Percentiles rank a stretch among this genome's conserved stretches.
Evolutionary conservation across 2,113 vertebrate genomes (phyloP).

Genomic region (Onychorhynchus coronatus): DNA sequence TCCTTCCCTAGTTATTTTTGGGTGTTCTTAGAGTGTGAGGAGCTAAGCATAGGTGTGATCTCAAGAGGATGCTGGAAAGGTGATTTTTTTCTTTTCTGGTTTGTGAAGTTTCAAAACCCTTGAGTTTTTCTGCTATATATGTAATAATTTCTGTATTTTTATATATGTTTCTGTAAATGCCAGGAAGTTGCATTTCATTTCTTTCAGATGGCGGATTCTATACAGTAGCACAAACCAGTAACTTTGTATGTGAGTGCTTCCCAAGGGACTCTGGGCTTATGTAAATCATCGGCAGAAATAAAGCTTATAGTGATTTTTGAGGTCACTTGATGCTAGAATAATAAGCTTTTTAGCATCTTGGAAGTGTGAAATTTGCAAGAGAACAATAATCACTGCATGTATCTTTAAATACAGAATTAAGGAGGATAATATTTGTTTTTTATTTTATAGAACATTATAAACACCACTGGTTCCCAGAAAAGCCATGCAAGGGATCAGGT

Average conservation of each 20-base stretch:
- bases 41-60: neutral
- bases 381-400: fast-evolving
- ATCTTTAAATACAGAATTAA: neutral
- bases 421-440: constrained; percentile 40
- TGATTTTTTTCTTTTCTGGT: neutral
- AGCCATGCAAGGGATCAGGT: constrained; percentile 96
- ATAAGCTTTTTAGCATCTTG: neutral
- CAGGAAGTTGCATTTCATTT: neutral
- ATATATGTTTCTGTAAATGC: neutral
- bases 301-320: neutral
- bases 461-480: constrained; percentile 99
- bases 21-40: neutral
- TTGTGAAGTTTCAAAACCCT: neutral
- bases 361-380: neutral
- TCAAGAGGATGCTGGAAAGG: neutral
- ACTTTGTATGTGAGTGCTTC: neutral
- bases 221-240: neutral
- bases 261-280: fast-evolving
- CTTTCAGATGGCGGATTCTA: neutral
- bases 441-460: constrained; percentile 91
- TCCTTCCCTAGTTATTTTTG: constrained; percentile 8
- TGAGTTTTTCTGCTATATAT: neutral
- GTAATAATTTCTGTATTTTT: neutral
- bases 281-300: neutral
- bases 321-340: neutral